Evolutionary conservation across 2,797 vertebrate species (phyloP).

Genomic region (Cygnus olor): DNA sequence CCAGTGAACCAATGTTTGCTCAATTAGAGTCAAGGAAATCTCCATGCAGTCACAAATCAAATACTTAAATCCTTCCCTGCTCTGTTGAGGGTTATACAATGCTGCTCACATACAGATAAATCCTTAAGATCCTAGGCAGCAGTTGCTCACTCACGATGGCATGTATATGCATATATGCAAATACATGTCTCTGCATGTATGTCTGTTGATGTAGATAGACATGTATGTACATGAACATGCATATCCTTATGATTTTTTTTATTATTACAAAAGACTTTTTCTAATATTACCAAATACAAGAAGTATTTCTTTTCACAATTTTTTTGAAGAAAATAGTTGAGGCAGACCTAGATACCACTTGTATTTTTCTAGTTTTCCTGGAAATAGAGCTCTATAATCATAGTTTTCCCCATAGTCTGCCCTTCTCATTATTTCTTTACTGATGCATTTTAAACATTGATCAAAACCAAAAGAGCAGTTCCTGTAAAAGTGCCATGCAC

Average conservation of each 20-base stretch:
- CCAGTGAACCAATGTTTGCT: constrained; percentile 47
- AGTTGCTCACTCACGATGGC: neutral
- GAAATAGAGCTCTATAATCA: neutral
- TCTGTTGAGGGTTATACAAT: constrained; percentile 2
- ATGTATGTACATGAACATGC: neutral
- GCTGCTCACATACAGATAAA: constrained; percentile 5
- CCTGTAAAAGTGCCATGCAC: neutral
- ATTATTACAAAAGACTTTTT: neutral
- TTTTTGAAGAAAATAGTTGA: neutral
- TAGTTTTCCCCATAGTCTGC: neutral
- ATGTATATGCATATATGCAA: neutral
- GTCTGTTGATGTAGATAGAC: neutral
- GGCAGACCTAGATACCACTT: neutral
- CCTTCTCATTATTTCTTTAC: neutral
- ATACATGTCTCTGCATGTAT: neutral
- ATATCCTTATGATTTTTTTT: neutral
- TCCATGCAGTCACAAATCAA: constrained; percentile 31
- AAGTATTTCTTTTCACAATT: neutral
- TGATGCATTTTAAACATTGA: neutral
- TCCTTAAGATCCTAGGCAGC: neutral
- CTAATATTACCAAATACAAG: neutral
- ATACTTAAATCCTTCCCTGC: neutral
- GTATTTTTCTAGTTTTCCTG: neutral
- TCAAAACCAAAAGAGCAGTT: neutral
- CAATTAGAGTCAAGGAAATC: constrained; percentile 46